These are phyloP conservation scores for Drosophila robusta DNA, from an alignment of 2,888 invertebrate genomes.

Conservation along the genomic window DNA sequence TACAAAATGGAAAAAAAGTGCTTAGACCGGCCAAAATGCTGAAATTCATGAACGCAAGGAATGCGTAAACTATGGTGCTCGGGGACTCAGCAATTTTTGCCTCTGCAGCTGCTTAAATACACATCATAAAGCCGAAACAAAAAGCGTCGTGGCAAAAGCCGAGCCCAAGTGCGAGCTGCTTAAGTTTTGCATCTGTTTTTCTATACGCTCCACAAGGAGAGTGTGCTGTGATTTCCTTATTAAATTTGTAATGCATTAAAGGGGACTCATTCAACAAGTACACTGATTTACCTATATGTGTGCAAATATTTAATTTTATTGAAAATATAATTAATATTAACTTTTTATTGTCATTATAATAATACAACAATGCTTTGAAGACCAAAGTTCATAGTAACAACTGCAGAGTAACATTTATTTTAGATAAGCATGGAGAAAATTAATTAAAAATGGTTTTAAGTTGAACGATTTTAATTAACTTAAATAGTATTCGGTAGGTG, in stretches of 20 bases:
- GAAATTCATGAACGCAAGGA: slow-evolving; percentile 39
- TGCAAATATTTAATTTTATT: too few relatives aligned
- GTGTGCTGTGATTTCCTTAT: not conserved
- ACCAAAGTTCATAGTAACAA: too few relatives aligned
- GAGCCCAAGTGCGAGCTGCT: slow-evolving; percentile 13
- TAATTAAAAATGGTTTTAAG: too few relatives aligned
- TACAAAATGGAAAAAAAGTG: slow-evolving; percentile 35
- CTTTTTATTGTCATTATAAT: too few relatives aligned
- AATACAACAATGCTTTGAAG: too few relatives aligned
- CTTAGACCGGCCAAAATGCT: slow-evolving; percentile 32
- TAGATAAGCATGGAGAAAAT: too few relatives aligned
- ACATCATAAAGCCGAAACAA: slow-evolving; percentile 71
- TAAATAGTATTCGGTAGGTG: too few relatives aligned
- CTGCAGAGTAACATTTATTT: too few relatives aligned
- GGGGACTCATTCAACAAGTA: too few relatives aligned
- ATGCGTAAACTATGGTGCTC: slow-evolving; percentile 2
- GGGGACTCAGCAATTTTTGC: not conserved
- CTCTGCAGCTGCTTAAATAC: slow-evolving; percentile 71
- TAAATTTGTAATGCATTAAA: not conserved
- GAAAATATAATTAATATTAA: too few relatives aligned
- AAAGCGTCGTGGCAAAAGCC: slow-evolving; percentile 32
- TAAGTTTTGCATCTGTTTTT: slow-evolving; percentile 20
- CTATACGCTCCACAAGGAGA: not conserved
- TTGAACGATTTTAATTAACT: too few relatives aligned
- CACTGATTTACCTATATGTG: too few relatives aligned